Base-by-base conservation (phyloP, 1,140 invertebrate species). In the Caerostris darwini region DNA sequence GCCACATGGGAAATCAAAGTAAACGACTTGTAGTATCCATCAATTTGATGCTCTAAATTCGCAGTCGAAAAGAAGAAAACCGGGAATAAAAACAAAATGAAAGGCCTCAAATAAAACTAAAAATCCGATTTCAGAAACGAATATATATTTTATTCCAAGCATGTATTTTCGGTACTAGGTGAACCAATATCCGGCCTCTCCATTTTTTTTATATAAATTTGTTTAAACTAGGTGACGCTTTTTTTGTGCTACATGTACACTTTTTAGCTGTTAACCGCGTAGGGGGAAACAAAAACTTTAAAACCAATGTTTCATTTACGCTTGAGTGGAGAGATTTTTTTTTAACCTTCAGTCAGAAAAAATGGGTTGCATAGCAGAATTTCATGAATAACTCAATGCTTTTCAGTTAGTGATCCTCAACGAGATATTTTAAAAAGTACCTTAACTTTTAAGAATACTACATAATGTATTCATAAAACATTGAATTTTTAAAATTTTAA, bases 31-130 rank as follows among this genome's bases (percentile, higher is more conserved):
- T 8, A 85, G 57, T 85, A 85, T 85, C 82, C 82, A 85, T 85
- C 82, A 85, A 85, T 85, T 85, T 58, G 82, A 58, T 58, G 57
- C n/a, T 85, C 82, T 85, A 85, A 85, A 85, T 85, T 85, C 57
- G 54, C 50, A 58, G 17, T 57, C 53, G 71, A 77, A 77, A 77
- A 77, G 71, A 53, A 77, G 71, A 53, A 77, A 77, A 67, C 10
- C 71, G 8, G 50, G 34, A 7, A 34, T 10, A 53, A 71, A 77
- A 77, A 53, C 14, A 77, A 50, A 77, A 77, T 12, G 5, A 53
- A 67, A 67, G 14, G 61, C 14, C n/a, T 77, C 8, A 77, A 77
- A 77, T 77, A 77, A 77, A 77, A 77, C 8, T 77, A 53, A 77
- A 57, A 85, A 85, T 57, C 54, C 57, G 82, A 85, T 77, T 77